phyloP scores from a whole-genome alignment of 2,113 vertebrate genomes.

The Hypomesus transpacificus region DNA sequence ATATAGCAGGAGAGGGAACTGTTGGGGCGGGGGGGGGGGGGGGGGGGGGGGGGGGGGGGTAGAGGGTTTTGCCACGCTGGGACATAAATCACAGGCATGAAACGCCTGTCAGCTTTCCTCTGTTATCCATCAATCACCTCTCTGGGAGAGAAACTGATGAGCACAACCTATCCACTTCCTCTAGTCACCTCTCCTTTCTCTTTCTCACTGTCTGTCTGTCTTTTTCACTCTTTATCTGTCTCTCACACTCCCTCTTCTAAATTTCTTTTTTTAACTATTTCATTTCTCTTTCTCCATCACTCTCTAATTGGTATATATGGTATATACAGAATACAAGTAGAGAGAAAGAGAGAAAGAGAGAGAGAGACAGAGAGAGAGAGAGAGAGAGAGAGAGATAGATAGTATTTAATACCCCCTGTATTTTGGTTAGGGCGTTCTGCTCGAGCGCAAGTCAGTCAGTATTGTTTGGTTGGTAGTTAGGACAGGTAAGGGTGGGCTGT shows the following conservation, averaged over 20 bases:
- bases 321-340: too few relatives aligned
- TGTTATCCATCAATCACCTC: constrained; percentile 44
- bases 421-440: too few relatives aligned
- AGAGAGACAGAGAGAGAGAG: neutral
- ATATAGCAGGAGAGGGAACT: too few relatives aligned
- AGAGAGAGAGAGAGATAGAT: neutral
- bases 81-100: constrained; percentile 40
- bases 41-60: constrained; percentile 18
- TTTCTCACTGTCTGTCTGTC: neutral
- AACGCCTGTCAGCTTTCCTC: constrained; percentile 35
- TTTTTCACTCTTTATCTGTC: neutral
- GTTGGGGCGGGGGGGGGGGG: neutral
- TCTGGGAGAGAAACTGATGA: constrained; percentile 9
- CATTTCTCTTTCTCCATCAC: neutral
- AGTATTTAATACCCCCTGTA: too few relatives aligned
- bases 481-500: too few relatives aligned
- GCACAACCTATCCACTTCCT: constrained; percentile 12
- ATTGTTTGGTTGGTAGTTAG: too few relatives aligned
- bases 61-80: constrained; percentile 11
- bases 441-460: too few relatives aligned
- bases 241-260: neutral
- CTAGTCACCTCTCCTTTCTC: constrained; percentile 11
- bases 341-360: too few relatives aligned
- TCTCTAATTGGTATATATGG: too few relatives aligned
- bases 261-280: neutral